These are phyloP conservation scores for Cynocephalus volans DNA, from an alignment of 2,113 vertebrate genomes.

Conservation along the genomic window DNA sequence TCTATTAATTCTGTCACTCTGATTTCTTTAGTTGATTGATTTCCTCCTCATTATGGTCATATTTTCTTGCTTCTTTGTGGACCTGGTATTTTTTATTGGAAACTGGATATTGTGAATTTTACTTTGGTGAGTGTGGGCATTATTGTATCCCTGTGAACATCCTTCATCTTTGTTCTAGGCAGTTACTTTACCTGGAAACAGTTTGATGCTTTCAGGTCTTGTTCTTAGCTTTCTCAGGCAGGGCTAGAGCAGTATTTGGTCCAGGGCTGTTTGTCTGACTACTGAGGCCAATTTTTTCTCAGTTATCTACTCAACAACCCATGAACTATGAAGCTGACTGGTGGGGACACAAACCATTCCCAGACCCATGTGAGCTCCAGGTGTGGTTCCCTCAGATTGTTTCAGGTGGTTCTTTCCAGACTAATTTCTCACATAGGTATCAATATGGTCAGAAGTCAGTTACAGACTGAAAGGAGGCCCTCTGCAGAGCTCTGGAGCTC, in stretches of 20 bases:
- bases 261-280: neutral
- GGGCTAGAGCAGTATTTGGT: neutral
- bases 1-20: neutral
- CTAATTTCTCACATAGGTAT: no score
- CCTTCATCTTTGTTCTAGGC: neutral
- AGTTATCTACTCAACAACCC: neutral
- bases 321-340: no score
- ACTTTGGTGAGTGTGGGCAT: rapidly evolving
- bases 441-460: no score
- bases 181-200: neutral
- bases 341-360: no score
- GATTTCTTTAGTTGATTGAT: neutral
- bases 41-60: neutral
- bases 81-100: neutral
- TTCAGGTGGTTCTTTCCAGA: no score
- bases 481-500: neutral
- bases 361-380: no score
- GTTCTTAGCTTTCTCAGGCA: neutral
- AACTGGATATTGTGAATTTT: neutral
- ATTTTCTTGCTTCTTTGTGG: neutral
- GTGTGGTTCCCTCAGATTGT: no score
- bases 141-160: rapidly evolving
- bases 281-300: rapidly evolving
- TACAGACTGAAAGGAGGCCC: no score
- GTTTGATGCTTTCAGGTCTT: no score